These are phyloP conservation scores for Nyctereutes procyonoides DNA, from an alignment of 2,113 vertebrate genomes.

Conservation along the genomic window DNA sequence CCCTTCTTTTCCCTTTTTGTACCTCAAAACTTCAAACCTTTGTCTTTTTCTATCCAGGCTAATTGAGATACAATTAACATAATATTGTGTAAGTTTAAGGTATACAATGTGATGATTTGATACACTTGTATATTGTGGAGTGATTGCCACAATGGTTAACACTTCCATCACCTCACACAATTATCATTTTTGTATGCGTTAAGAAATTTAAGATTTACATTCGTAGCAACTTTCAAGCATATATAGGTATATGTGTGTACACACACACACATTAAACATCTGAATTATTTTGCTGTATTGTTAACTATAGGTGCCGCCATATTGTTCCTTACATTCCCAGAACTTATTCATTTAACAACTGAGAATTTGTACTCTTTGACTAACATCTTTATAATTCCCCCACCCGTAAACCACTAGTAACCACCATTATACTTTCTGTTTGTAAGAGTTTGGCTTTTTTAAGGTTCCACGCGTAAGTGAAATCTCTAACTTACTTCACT, in stretches of 20 bases:
- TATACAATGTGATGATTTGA: background rate
- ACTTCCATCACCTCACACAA: background rate
- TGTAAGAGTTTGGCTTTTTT: background rate
- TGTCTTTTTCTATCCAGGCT: background rate
- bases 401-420: background rate
- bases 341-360: background rate
- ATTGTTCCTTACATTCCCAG: background rate
- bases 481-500: background rate
- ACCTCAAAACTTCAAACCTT: background rate
- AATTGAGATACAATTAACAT: background rate
- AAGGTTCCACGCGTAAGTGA: background rate
- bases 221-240: background rate
- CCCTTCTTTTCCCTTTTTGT: background rate
- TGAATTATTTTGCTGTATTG: background rate
- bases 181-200: background rate
- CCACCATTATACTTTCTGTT: background rate
- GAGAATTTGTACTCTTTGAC: background rate
- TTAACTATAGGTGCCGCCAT: background rate
- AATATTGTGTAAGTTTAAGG: background rate
- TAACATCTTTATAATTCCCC: background rate
- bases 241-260: too few species aligned
- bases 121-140: background rate
- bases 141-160: background rate
- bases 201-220: background rate
- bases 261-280: too few species aligned